Conservation (phyloP, 2,888 invertebrate genomes). For the Nysson spinosus region DNA sequence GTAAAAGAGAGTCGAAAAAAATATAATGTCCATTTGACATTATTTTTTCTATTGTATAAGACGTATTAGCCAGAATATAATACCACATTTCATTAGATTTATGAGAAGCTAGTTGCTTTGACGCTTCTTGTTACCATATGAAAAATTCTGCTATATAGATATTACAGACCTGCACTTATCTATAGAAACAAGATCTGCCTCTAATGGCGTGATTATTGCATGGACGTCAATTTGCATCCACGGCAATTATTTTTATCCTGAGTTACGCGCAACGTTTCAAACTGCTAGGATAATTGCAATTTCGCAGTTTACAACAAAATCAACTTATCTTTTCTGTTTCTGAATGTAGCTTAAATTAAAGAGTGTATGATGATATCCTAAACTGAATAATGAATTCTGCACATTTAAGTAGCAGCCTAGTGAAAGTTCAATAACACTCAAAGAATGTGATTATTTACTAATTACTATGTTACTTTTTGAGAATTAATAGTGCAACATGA, state of each 20-base stretch:
- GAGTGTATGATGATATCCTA: conserved; percentile 6
- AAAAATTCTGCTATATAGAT: conserved; percentile 28
- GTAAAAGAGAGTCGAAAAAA: conserved; percentile 41
- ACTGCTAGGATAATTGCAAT: conserved; percentile 6
- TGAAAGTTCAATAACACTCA: conserved; percentile 20
- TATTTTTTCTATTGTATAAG: conserved; percentile 28
- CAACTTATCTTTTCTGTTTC: neutral
- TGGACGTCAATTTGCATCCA: conserved; percentile 6
- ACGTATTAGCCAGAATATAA: conserved; percentile 11
- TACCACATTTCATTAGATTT: conserved; percentile 17
- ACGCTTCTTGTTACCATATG: conserved; percentile 16
- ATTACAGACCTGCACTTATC: conserved; percentile 31
- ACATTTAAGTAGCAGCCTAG: conserved; percentile 21
- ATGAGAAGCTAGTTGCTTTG: conserved; percentile 33
- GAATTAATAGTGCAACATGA: conserved; percentile 16
- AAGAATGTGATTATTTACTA: conserved; percentile 18
- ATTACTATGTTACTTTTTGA: conserved; percentile 18
- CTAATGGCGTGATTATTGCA: conserved; percentile 18
- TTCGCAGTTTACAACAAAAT: conserved; percentile 17
- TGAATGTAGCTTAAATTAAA: conserved; percentile 24
- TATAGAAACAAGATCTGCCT: conserved; percentile 35
- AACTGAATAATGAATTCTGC: conserved; percentile 13
- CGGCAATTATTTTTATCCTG: conserved; percentile 14
- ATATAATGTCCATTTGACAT: conserved; percentile 24
- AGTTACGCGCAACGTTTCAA: conserved; percentile 13